phyloP scores from a whole-genome alignment of 2,888 invertebrate species.

The Eugnorisma glareosa region DNA sequence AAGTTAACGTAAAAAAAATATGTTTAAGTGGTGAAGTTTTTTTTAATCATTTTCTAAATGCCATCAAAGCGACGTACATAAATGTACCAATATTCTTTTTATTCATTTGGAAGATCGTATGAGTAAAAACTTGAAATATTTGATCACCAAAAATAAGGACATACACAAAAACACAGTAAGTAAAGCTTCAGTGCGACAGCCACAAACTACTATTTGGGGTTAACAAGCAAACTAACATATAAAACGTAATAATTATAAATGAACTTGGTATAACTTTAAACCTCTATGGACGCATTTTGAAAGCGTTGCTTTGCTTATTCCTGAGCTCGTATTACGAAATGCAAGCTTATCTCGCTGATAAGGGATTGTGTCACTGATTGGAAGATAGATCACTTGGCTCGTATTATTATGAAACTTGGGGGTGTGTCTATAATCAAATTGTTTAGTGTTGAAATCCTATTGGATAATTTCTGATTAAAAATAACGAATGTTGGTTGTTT shows the following conservation, averaged over 20 bases:
- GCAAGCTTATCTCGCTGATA: slow-evolving; percentile 60
- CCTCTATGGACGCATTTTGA: slow-evolving; percentile 32
- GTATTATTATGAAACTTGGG: slow-evolving; percentile 51
- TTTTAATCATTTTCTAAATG: neutral
- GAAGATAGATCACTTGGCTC: slow-evolving; percentile 35
- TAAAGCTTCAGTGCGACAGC: slow-evolving; percentile 18
- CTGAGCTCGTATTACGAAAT: slow-evolving; percentile 44
- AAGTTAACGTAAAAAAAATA: neutral
- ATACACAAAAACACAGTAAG: slow-evolving; percentile 10
- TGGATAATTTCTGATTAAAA: slow-evolving; percentile 9
- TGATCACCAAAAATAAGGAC: neutral
- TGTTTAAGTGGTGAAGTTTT: neutral
- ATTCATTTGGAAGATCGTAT: neutral
- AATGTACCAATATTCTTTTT: neutral
- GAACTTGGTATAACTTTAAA: slow-evolving; percentile 38
- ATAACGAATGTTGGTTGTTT: neutral
- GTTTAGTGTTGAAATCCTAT: slow-evolving; percentile 17
- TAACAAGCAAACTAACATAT: slow-evolving; percentile 21
- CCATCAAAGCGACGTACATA: too few species aligned
- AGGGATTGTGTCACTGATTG: slow-evolving; percentile 59
- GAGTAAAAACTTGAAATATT: neutral
- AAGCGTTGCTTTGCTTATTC: slow-evolving; percentile 20
- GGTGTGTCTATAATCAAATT: slow-evolving; percentile 48
- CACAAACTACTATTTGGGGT: slow-evolving; percentile 31
- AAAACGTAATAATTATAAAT: slow-evolving; percentile 54